These are phyloP conservation scores for Xerus inauris DNA, from an alignment of 2,113 vertebrate species.

Conservation along the genomic window DNA sequence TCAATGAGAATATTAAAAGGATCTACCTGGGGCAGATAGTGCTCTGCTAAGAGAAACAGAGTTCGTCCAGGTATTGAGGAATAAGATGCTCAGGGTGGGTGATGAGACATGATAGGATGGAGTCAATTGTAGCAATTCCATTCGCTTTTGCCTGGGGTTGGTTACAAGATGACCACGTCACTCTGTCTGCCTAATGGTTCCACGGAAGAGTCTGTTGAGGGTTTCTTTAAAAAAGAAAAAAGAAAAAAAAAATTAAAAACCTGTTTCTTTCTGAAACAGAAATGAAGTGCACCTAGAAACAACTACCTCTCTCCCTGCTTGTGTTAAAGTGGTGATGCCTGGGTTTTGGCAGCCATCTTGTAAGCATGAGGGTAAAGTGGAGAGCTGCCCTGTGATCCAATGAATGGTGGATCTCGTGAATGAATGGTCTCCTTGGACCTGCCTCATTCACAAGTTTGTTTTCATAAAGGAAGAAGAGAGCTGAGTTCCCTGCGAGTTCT, in stretches of 20 bases:
- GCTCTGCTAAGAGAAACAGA: not conserved
- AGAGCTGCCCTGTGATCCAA: not conserved
- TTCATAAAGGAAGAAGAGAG: not conserved
- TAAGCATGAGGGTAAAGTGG: not conserved
- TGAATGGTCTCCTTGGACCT: not conserved
- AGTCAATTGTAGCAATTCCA: not conserved
- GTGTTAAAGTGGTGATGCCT: not conserved
- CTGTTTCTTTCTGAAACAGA: not conserved
- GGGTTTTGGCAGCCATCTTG: not conserved
- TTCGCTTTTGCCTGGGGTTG: too few species aligned
- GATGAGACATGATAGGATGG: not conserved
- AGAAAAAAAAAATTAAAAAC: not conserved
- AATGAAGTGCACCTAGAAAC: not conserved
- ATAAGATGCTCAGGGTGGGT: not conserved
- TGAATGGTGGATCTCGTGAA: not conserved
- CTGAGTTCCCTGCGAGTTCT: not conserved
- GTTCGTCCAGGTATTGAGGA: not conserved
- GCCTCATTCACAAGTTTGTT: not conserved
- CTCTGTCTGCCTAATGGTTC: not conserved
- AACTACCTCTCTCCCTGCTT: not conserved
- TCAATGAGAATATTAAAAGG: not conserved
- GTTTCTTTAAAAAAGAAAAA: not conserved
- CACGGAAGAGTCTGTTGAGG: fast-evolving
- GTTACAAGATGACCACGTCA: not conserved
- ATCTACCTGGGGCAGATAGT: not conserved